Conservation (phyloP, 35 echinoderm and acorn worm species). For the Lytechinus pictus region DNA sequence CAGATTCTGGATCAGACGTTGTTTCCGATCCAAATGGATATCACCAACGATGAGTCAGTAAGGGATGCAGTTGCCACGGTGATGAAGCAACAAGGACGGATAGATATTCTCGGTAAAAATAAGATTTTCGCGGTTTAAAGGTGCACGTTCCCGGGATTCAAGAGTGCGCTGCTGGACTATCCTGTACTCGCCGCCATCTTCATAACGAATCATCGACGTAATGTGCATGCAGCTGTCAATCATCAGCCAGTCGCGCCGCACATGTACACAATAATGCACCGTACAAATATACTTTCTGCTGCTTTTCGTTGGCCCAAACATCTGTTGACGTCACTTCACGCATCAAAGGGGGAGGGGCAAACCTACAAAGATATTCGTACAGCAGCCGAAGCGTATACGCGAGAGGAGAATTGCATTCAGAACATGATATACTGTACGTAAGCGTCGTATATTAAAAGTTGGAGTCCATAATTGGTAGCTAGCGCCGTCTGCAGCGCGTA, state of each 20-base stretch:
- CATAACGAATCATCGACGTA: background rate
- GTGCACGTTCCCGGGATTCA: background rate
- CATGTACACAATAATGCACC: background rate
- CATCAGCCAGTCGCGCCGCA: background rate
- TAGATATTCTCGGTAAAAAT: slow-evolving; percentile 19
- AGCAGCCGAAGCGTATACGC: no score
- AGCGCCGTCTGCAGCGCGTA: no score
- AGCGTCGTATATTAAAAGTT: no score
- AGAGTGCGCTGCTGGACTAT: background rate
- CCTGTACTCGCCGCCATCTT: background rate
- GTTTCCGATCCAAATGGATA: slow-evolving; percentile 29
- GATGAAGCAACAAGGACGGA: background rate
- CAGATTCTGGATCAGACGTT: background rate
- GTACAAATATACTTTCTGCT: no score
- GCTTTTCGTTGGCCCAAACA: no score
- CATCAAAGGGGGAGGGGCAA: no score
- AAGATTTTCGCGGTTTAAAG: background rate
- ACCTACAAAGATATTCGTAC: no score
- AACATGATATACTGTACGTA: no score
- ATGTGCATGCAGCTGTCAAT: background rate
- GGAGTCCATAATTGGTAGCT: no score
- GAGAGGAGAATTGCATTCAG: no score
- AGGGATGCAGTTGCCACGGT: slow-evolving; percentile 21
- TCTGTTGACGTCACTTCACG: no score
- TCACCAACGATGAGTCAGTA: slow-evolving; percentile 9